phyloP scores from a whole-genome alignment of 2,888 invertebrate genomes.

The Teinopalpus imperialis region DNA sequence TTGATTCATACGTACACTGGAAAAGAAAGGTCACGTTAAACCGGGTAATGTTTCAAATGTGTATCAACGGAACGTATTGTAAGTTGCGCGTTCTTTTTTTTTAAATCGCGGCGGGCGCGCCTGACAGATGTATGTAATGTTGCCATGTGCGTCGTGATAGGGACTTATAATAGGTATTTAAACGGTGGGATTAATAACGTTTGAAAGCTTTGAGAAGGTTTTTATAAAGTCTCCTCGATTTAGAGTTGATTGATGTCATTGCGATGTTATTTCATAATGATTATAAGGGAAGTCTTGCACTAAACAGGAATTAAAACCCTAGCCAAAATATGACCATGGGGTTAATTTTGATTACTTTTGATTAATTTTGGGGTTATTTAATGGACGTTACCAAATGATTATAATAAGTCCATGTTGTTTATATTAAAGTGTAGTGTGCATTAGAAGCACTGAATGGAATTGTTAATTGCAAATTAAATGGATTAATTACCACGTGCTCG shows the following conservation, averaged over 20 bases:
- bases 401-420: no score
- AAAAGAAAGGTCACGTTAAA: constrained; percentile 30
- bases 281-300: no score
- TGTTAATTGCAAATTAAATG: no score
- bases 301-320: no score
- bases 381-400: no score
- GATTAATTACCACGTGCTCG: no score
- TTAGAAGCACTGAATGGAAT: no score
- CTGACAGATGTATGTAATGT: constrained; percentile 76
- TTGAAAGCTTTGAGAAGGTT: constrained; percentile 21
- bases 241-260: constrained; percentile 13
- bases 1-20: background rate
- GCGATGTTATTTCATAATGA: no score
- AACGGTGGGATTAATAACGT: constrained; percentile 33
- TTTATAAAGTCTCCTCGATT: constrained; percentile 12
- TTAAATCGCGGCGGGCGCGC: constrained; percentile 63
- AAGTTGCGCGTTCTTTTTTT: constrained; percentile 64
- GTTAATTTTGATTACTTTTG: no score
- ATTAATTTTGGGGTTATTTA: no score
- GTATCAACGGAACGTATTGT: constrained; percentile 63
- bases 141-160: constrained; percentile 65
- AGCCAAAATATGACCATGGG: no score
- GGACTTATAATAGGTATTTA: constrained; percentile 46
- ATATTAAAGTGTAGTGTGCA: no score
- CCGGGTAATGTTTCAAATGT: constrained; percentile 48